Evolutionary conservation across 92 coral and sea anemone genomes (phyloP).

Genomic region (Epizoanthus fatuus): DNA sequence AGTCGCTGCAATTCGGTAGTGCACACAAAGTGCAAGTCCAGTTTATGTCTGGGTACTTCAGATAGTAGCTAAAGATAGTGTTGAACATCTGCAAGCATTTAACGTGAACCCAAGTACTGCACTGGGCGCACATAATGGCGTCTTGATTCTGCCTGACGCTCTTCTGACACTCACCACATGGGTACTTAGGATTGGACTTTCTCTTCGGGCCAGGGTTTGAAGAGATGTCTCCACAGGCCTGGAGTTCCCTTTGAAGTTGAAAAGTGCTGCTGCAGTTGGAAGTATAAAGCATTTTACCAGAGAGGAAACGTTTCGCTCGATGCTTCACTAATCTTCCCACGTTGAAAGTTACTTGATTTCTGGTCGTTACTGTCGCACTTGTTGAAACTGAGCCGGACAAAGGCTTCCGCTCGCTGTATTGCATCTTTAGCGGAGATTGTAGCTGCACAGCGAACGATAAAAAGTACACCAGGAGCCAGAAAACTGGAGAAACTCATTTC

Average conservation of each 20-base stretch:
- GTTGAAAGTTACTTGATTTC: neutral
- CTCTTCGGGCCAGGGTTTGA: conserved; percentile 52
- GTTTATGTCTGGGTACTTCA: neutral
- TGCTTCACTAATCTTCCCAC: conserved; percentile 28
- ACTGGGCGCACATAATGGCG: conserved; percentile 58
- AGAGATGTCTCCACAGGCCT: conserved; percentile 50
- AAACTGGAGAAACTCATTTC: too few relatives aligned
- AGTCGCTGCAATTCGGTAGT: conserved; percentile 29
- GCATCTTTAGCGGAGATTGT: too few relatives aligned
- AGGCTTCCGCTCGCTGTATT: neutral
- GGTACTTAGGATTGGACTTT: conserved; percentile 44
- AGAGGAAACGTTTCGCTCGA: conserved; percentile 39
- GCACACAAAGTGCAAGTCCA: conserved; percentile 44
- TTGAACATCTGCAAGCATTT: conserved; percentile 39
- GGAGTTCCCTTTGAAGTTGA: conserved; percentile 22
- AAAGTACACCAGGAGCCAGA: too few relatives aligned
- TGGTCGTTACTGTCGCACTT: neutral
- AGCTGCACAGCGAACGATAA: too few relatives aligned
- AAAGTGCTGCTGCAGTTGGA: neutral
- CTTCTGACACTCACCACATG: conserved; percentile 51
- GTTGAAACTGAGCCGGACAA: neutral
- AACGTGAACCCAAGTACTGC: conserved; percentile 17
- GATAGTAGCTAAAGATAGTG: conserved; percentile 6
- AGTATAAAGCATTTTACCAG: conserved; percentile 19
- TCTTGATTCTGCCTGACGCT: conserved; percentile 53